Conservation (phyloP, 2,797 vertebrate species). For the Sylvia borin region DNA sequence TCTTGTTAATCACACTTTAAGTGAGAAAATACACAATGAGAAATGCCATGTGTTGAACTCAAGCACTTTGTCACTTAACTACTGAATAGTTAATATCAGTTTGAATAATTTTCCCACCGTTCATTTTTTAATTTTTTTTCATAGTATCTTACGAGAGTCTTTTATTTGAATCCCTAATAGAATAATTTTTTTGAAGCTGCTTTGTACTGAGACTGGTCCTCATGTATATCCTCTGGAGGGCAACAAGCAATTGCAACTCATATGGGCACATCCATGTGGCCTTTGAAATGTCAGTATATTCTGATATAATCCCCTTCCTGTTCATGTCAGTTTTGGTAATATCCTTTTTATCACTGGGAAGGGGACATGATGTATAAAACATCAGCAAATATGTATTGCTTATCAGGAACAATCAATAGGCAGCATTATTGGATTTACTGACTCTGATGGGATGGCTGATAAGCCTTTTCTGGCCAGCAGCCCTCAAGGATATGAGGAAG, state of each 20-base stretch:
- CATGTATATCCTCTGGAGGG: not conserved
- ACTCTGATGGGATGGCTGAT: not conserved
- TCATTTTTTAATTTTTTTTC: not conserved
- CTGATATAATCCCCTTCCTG: not conserved
- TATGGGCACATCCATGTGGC: accelerated
- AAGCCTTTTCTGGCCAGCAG: not conserved
- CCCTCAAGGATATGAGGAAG: not conserved
- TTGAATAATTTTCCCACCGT: not conserved
- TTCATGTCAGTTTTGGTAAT: not conserved
- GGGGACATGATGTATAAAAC: not conserved
- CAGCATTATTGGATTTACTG: not conserved
- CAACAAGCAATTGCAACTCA: not conserved
- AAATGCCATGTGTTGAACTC: not conserved
- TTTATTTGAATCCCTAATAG: not conserved
- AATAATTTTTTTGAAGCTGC: not conserved
- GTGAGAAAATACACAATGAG: not conserved
- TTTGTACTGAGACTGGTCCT: not conserved
- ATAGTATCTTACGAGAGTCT: not conserved
- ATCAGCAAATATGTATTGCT: not conserved
- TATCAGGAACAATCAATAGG: not conserved
- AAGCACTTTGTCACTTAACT: not conserved
- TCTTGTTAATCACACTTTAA: not conserved
- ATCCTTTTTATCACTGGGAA: not conserved
- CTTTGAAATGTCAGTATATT: not conserved
- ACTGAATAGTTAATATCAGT: not conserved